These are phyloP conservation scores for Speoplatyrhinus poulsoni DNA, from an alignment of 2,113 vertebrate genomes.

Conservation along the genomic window DNA sequence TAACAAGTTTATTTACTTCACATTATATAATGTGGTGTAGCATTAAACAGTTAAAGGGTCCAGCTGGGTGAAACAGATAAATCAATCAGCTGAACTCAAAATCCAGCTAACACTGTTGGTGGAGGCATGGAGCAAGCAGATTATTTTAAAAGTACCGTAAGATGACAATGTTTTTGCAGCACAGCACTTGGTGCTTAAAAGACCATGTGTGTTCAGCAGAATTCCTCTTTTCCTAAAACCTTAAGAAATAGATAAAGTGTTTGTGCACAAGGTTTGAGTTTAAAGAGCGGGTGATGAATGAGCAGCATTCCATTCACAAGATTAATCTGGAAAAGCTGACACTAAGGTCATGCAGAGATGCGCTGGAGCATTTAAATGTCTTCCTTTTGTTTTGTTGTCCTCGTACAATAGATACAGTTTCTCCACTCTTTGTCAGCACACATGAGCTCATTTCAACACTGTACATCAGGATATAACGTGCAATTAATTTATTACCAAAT, in stretches of 20 bases:
- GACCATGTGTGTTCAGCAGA: not conserved
- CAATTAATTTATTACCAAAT: slow-evolving; percentile 12
- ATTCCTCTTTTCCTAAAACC: not conserved
- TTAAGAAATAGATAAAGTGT: not conserved
- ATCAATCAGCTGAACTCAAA: no score
- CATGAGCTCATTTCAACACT: not conserved
- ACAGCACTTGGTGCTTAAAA: not conserved
- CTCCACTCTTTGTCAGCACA: not conserved
- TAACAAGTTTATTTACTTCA: no score
- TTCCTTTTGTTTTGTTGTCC: not conserved
- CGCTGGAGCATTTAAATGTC: not conserved
- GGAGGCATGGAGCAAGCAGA: no score
- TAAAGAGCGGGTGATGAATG: not conserved
- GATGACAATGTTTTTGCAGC: no score
- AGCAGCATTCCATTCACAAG: not conserved
- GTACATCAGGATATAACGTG: slow-evolving; percentile 12
- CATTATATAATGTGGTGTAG: no score
- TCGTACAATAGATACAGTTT: not conserved
- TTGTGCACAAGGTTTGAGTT: not conserved
- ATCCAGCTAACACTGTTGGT: no score
- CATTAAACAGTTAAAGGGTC: no score
- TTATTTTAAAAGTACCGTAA: no score
- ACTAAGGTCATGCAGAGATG: not conserved
- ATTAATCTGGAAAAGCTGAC: not conserved
- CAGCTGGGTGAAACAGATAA: no score